Conservation (phyloP, 2,797 vertebrate species). For the Liparis tanakae region DNA sequence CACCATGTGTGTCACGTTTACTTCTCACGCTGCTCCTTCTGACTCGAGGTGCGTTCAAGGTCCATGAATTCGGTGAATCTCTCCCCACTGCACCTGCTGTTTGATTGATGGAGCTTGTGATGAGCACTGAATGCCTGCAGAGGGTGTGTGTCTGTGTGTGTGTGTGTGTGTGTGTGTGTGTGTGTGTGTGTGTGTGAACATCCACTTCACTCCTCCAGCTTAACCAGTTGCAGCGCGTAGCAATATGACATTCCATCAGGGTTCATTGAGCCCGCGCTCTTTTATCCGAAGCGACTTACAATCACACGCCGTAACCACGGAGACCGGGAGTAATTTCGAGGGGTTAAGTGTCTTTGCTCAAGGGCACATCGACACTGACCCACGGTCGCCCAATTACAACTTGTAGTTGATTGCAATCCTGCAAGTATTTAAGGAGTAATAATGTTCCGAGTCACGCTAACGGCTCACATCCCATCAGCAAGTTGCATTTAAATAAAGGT, state of each 20-base stretch:
- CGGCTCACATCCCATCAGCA: conserved; percentile 22
- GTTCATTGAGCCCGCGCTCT: too few species aligned
- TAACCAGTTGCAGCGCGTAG: conserved; percentile 49
- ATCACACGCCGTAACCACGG: too few species aligned
- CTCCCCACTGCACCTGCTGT: conserved; percentile 53
- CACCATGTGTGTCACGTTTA: conserved; percentile 61
- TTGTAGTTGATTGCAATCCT: conserved; percentile 39
- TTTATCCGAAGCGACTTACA: too few species aligned
- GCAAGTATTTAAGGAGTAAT: conserved; percentile 44
- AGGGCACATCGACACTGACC: too few species aligned
- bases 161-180: too few species aligned
- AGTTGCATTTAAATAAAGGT: conserved; percentile 10
- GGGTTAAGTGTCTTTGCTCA: too few species aligned
- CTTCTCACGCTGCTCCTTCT: conserved; percentile 53
- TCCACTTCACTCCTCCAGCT: conserved; percentile 54
- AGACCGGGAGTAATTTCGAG: too few species aligned
- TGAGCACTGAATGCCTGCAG: conserved; percentile 68
- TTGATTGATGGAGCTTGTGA: conserved; percentile 73
- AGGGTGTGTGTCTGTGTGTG: conserved; percentile 10
- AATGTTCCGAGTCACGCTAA: conserved; percentile 19
- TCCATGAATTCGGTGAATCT: conserved; percentile 68
- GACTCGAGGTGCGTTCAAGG: conserved; percentile 52
- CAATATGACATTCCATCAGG: conserved; percentile 12
- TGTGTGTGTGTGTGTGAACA: conserved; percentile 48
- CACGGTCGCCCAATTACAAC: neutral